Percentiles rank a stretch among this genome's conserved stretches.
Conservation (phyloP, 2,797 vertebrate species). For the Coregonus suidteri region DNA sequence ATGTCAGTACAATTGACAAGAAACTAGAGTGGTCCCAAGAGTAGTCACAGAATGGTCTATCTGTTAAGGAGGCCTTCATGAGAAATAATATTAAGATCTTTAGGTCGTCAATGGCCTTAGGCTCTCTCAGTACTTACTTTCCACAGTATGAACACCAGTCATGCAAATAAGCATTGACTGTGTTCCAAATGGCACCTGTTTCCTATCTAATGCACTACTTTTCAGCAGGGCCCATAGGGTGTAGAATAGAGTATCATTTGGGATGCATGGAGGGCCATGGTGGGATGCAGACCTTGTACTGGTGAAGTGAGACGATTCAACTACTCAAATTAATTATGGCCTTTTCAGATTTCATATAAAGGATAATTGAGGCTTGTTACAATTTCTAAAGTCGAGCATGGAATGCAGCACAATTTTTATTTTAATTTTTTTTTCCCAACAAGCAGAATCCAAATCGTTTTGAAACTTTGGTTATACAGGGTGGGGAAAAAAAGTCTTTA, state of each 20-base stretch:
- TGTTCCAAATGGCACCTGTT: no score
- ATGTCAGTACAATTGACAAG: constrained; percentile 68
- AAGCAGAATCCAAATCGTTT: no score
- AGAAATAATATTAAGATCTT: constrained; percentile 38
- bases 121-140: constrained; percentile 8
- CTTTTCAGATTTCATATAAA: neutral
- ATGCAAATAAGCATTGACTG: neutral
- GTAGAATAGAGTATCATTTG: no score
- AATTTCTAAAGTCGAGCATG: no score
- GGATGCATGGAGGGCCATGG: no score
- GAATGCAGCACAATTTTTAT: no score
- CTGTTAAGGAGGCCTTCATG: constrained; percentile 45
- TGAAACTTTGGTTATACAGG: no score
- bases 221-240: no score
- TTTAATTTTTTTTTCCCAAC: no score
- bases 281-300: neutral
- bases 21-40: constrained; percentile 48
- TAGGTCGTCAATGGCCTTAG: constrained; percentile 12
- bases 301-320: neutral
- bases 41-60: constrained; percentile 48
- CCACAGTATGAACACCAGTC: neutral
- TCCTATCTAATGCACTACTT: no score
- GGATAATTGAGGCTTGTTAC: no score
- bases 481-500: no score
- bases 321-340: neutral